Evolutionary conservation across 2,113 vertebrate species (phyloP).

Genomic region (Protobothrops flavoviridis): DNA sequence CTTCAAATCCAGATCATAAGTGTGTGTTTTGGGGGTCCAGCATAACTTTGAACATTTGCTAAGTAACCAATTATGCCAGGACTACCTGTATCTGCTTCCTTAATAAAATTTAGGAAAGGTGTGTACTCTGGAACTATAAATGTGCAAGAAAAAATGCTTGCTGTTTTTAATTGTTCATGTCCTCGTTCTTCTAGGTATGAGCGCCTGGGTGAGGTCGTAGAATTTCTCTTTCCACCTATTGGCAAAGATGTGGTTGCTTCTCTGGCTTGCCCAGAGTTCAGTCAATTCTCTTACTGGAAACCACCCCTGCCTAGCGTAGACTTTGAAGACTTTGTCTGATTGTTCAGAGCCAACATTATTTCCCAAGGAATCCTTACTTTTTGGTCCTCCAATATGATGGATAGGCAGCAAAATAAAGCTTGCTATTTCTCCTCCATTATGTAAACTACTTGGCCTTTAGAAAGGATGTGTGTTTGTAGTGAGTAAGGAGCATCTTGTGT

Average conservation of each 20-base stretch:
- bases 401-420: neutral
- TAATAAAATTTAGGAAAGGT: neutral
- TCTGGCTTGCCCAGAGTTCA: slow-evolving; percentile 80
- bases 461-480: neutral
- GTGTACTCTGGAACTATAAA: neutral
- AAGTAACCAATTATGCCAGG: neutral
- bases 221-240: slow-evolving; percentile 86
- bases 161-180: neutral
- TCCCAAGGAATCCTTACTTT: neutral
- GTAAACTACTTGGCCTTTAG: neutral
- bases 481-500: neutral
- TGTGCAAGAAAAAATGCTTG: neutral
- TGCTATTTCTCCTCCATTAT: neutral
- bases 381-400: neutral
- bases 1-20: neutral
- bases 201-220: slow-evolving; percentile 82
- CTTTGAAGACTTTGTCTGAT: neutral
- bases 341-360: neutral
- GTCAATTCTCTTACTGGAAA: slow-evolving; percentile 82
- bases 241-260: slow-evolving; percentile 44
- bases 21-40: neutral
- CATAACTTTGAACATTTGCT: too few species aligned
- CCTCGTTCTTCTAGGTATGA: slow-evolving; percentile 73
- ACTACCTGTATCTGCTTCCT: neutral
- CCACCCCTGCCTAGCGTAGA: slow-evolving; percentile 68